Evolutionary conservation across 2,888 invertebrate genomes (phyloP).

Genomic region (Pristionchus maxplancki): DNA sequence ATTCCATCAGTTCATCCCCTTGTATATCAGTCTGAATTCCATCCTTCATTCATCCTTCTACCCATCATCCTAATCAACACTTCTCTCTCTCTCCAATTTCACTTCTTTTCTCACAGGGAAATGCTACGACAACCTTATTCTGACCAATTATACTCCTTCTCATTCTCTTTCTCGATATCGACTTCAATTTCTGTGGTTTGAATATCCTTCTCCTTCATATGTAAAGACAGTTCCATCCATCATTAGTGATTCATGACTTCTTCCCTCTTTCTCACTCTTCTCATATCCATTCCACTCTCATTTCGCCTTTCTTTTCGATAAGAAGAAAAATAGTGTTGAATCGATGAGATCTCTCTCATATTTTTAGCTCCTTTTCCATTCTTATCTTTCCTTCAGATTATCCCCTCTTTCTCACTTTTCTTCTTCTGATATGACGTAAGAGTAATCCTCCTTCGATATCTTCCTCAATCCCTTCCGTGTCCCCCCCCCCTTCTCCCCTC

Average conservation of each 20-base stretch:
- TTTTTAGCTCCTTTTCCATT: not conserved
- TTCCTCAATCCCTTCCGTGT: not conserved
- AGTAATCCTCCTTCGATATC: not conserved
- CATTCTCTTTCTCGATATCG: not conserved
- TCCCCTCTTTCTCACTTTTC: not conserved
- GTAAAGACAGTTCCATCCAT: not conserved
- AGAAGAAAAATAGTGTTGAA: not conserved
- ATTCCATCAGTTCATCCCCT: not conserved
- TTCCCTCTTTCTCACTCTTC: not conserved
- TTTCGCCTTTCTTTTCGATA: not conserved
- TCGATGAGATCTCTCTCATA: not conserved
- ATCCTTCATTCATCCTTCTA: not conserved
- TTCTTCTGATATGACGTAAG: not conserved
- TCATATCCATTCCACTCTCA: not conserved
- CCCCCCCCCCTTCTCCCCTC: slow-evolving; percentile 5
- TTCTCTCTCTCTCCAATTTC: not conserved
- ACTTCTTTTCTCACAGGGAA: not conserved
- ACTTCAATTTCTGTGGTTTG: not conserved
- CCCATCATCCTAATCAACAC: slow-evolving; percentile 35
- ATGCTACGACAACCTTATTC: not conserved
- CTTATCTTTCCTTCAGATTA: slow-evolving; percentile 14
- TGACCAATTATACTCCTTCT: not conserved
- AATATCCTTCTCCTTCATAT: not conserved
- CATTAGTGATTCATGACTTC: slow-evolving; percentile 40
- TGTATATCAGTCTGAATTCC: not conserved